Conservation (phyloP, 2,888 invertebrate genomes). For the Leptothorax acervorum region DNA sequence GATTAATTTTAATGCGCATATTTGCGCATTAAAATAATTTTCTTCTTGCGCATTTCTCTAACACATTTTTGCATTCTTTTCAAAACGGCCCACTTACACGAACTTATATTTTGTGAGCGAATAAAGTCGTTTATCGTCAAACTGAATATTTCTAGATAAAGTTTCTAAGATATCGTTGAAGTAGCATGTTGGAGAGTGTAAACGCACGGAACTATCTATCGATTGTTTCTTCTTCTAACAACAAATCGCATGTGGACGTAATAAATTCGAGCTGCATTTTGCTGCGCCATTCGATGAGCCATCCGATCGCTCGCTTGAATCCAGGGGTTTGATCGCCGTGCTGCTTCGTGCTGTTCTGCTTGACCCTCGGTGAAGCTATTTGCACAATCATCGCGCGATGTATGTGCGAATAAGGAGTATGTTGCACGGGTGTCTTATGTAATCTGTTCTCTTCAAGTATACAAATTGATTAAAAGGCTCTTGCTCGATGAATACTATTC, state of each 20-base stretch:
- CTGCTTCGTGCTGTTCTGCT: slow-evolving; percentile 3
- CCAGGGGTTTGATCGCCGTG: background rate
- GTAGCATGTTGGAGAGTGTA: background rate
- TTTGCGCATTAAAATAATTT: background rate
- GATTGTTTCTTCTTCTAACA: slow-evolving; percentile 23
- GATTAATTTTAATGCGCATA: background rate
- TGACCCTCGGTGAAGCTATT: slow-evolving; percentile 12
- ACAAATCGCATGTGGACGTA: slow-evolving; percentile 38
- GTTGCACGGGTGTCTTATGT: background rate
- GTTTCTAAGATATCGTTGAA: background rate
- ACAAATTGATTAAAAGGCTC: background rate
- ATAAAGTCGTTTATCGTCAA: slow-evolving; percentile 5
- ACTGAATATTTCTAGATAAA: background rate
- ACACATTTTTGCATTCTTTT: background rate
- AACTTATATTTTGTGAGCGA: background rate
- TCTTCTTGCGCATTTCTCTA: background rate
- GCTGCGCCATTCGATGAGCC: slow-evolving; percentile 10
- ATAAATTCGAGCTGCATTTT: slow-evolving; percentile 40
- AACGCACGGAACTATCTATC: slow-evolving; percentile 5
- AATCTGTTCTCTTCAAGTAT: background rate
- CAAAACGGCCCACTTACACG: background rate
- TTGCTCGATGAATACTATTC: background rate
- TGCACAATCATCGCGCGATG: slow-evolving; percentile 29
- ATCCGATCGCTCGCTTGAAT: background rate
- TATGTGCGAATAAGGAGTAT: background rate